Conservation (phyloP, 2,888 invertebrate species). For the Acleris holmiana region DNA sequence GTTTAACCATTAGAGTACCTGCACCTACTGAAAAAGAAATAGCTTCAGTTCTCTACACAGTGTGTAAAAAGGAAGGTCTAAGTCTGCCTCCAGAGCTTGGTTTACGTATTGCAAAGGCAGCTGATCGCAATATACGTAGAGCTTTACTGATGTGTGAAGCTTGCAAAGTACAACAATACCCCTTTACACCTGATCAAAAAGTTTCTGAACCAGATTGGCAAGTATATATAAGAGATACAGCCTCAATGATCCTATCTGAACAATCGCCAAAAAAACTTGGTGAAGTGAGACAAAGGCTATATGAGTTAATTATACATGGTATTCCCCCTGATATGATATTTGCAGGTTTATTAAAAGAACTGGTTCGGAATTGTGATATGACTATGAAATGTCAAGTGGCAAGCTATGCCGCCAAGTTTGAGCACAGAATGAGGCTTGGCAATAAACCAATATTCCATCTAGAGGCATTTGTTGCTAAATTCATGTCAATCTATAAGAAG, state of each 20-base stretch:
- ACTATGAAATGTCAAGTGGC: constrained; percentile 94
- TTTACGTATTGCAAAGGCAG: constrained; percentile 89
- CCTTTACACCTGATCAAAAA: constrained; percentile 91
- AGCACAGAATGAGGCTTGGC: constrained; percentile 96
- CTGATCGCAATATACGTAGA: constrained; percentile 94
- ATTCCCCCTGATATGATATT: constrained; percentile 97
- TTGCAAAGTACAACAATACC: constrained; percentile 96
- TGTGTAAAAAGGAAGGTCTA: constrained; percentile 93
- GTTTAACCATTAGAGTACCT: constrained; percentile 95
- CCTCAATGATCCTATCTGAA: constrained; percentile 92
- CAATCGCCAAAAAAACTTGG: constrained; percentile 94
- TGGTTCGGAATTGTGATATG: constrained; percentile 95
- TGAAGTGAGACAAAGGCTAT: constrained; percentile 93
- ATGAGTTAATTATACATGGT: constrained; percentile 96
- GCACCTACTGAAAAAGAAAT: constrained; percentile 94
- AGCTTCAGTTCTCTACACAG: constrained; percentile 84
- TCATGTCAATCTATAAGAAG: constrained; percentile 97
- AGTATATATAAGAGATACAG: constrained; percentile 93
- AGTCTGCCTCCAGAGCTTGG: constrained; percentile 91
- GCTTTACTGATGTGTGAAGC: constrained; percentile 97
- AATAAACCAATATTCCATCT: constrained; percentile 98
- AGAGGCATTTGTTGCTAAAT: constrained; percentile 98
- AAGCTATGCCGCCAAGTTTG: constrained; percentile 94
- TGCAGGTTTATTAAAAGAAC: constrained; percentile 91
- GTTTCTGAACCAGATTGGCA: constrained; percentile 97